Percentiles rank a stretch among this genome's conserved stretches.
Evolutionary conservation across 2,888 invertebrate species (phyloP).

Genomic region (Zaprionus obscuricornis): DNA sequence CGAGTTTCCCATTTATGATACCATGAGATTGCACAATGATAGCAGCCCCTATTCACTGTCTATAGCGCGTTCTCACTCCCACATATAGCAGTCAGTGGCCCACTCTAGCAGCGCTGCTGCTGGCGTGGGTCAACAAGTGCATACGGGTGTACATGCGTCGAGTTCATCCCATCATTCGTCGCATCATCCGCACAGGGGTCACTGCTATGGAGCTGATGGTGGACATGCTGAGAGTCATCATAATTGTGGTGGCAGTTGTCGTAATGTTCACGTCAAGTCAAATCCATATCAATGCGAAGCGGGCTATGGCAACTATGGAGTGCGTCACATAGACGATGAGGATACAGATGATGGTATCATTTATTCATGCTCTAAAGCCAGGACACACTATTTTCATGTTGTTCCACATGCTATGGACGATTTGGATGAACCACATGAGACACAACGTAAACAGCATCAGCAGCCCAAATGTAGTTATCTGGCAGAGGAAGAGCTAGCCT

Average conservation of each 20-base stretch:
- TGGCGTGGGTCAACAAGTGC: constrained; percentile 64
- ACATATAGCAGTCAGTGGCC: constrained; percentile 84
- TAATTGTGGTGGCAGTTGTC: constrained; percentile 80
- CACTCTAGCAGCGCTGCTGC: constrained; percentile 80
- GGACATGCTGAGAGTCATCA: constrained; percentile 79
- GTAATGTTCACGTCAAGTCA: constrained; percentile 79
- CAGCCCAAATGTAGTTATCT: constrained; percentile 56
- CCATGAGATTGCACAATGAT: constrained; percentile 85
- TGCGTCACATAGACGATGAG: constrained; percentile 66
- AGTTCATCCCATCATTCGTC: constrained; percentile 19
- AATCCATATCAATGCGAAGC: constrained; percentile 82
- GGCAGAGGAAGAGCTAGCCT: constrained; percentile 71
- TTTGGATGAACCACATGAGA: constrained; percentile 46
- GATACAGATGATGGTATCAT: constrained; percentile 81
- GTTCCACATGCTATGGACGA: constrained; percentile 45
- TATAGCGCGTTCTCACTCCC: constrained; percentile 83
- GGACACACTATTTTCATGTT: constrained; percentile 67
- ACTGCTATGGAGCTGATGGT: constrained; percentile 80
- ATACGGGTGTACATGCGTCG: constrained; percentile 39
- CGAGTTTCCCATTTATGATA: constrained; percentile 94
- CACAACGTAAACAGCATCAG: constrained; percentile 13
- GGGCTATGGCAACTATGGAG: constrained; percentile 77
- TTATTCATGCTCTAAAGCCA: constrained; percentile 58
- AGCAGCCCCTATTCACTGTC: constrained; percentile 82
- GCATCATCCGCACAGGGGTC: constrained; percentile 74